A percentile compares a stretch with the other conserved stretches of the same genome.
Evolutionary conservation across 2,113 vertebrate species (phyloP).

Genomic region (Daubentonia madagascariensis): DNA sequence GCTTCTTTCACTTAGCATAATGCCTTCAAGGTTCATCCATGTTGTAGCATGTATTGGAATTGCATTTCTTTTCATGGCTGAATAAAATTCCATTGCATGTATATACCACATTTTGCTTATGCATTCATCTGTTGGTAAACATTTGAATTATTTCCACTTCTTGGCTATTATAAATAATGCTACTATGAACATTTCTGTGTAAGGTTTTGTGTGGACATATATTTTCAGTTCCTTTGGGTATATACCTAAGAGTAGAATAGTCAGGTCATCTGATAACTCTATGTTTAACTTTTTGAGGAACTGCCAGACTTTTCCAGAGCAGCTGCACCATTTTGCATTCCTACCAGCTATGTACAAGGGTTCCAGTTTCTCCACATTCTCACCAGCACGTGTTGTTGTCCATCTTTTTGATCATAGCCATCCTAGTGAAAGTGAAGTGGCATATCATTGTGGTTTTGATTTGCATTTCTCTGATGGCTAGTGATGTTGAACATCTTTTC

Average conservation of each 20-base stretch:
- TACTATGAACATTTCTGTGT: background rate
- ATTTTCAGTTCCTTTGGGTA: background rate
- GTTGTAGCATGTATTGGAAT: background rate
- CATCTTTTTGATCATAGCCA: background rate
- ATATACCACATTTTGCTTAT: background rate
- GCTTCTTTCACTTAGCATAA: background rate
- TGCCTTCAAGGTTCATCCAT: background rate
- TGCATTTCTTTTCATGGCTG: conserved; percentile 3
- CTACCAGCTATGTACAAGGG: background rate
- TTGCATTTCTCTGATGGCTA: background rate
- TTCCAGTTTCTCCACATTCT: background rate
- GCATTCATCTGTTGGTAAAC: background rate
- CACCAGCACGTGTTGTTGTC: background rate
- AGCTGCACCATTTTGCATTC: background rate
- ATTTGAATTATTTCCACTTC: conserved; percentile 8
- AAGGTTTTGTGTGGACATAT: background rate
- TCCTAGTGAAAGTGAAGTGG: background rate
- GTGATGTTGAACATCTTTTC: background rate
- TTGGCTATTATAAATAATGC: background rate
- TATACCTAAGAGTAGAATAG: background rate
- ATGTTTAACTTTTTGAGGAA: background rate
- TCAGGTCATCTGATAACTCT: background rate
- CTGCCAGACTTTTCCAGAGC: background rate
- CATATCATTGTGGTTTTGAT: background rate
- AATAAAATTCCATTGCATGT: conserved; percentile 2